These are phyloP conservation scores for Emys orbicularis DNA, from an alignment of 2,797 vertebrate species.

Conservation along the genomic window DNA sequence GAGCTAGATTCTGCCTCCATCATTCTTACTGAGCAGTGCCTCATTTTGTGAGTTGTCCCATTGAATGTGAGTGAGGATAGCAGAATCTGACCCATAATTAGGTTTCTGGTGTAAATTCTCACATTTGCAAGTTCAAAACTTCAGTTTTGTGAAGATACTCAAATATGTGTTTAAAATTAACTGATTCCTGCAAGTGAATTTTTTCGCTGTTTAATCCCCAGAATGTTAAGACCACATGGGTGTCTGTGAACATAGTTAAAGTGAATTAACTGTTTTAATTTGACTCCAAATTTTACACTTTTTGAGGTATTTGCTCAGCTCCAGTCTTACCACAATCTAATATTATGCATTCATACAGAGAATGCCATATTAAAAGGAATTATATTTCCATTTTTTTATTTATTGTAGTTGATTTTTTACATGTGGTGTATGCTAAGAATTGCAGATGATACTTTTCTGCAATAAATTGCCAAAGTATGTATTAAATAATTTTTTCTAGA, in stretches of 20 bases:
- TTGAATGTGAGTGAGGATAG: background rate
- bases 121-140: background rate
- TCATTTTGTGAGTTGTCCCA: background rate
- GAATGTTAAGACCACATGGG: background rate
- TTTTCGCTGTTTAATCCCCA: background rate
- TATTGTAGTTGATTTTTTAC: background rate
- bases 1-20: background rate
- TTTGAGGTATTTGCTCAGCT: background rate
- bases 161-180: background rate
- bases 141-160: background rate
- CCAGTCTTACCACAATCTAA: background rate
- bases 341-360: background rate
- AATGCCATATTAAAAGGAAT: background rate
- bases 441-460: background rate
- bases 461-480: background rate
- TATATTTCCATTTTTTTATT: background rate
- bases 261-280: background rate
- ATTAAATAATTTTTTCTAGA: background rate
- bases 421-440: background rate
- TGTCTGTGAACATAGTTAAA: background rate
- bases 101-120: background rate
- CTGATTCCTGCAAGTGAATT: background rate
- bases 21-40: rapidly evolving
- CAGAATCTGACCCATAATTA: background rate
- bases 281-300: background rate